A percentile compares a stretch with the other conserved stretches of the same genome.
Evolutionary conservation across 2,113 vertebrate genomes (phyloP).

Genomic region (Microcebus murinus): DNA sequence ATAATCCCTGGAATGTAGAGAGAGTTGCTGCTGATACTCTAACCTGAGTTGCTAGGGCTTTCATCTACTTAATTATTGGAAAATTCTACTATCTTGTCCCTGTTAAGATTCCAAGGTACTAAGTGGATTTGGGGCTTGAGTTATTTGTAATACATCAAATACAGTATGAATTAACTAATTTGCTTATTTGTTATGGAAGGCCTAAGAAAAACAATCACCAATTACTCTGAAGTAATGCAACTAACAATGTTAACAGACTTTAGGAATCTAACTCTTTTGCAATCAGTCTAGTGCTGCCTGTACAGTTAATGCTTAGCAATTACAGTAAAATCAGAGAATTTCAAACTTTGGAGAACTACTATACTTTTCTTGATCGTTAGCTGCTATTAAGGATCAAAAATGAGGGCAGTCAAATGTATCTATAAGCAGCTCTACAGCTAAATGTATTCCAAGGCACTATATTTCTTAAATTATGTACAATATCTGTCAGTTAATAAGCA

Average conservation of each 20-base stretch:
- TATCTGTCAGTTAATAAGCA: neutral
- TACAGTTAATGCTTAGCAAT: neutral
- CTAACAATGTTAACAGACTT: neutral
- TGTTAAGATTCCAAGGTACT: neutral
- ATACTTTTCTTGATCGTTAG: neutral
- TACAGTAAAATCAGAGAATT: neutral
- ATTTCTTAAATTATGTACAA: neutral
- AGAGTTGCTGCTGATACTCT: neutral
- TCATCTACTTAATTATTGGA: neutral
- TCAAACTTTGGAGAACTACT: neutral
- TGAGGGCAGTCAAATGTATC: neutral
- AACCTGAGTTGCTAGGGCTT: neutral
- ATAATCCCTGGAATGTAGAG: neutral
- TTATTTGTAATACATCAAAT: conserved; percentile 4
- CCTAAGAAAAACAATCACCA: conserved; percentile 19
- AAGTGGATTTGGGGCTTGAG: neutral
- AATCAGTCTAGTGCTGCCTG: neutral
- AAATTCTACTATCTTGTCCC: neutral
- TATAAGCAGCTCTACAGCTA: neutral
- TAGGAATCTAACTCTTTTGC: neutral
- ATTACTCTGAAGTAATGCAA: conserved; percentile 7
- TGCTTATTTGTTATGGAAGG: neutral
- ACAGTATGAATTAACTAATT: neutral
- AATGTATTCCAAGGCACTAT: neutral
- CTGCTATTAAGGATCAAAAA: neutral